Evolutionary conservation across 1,140 invertebrate species (phyloP).

Genomic region (Spodoptera frugiperda): DNA sequence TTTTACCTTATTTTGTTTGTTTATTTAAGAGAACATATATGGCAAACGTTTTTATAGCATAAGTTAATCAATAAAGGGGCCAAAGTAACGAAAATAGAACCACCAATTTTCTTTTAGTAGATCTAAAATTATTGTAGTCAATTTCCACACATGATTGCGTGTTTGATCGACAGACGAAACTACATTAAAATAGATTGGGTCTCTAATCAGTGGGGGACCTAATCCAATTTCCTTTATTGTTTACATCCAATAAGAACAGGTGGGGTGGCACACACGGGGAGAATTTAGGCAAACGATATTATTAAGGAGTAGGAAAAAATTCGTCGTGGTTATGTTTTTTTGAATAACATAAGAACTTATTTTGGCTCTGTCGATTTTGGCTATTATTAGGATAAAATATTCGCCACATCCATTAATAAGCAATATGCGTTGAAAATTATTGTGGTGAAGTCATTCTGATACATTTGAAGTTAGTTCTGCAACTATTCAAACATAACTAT

Average conservation of each 20-base stretch:
- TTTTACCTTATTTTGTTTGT: slow-evolving; percentile 18
- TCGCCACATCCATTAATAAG: too few species aligned
- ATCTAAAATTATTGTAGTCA: slow-evolving; percentile 6
- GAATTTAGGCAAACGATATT: slow-evolving; percentile 30
- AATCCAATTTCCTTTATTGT: slow-evolving; percentile 60
- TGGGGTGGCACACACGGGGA: slow-evolving; percentile 37
- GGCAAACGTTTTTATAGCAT: too few species aligned
- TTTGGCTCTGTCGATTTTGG: too few species aligned
- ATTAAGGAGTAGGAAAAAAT: slow-evolving; percentile 18
- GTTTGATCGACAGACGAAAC: slow-evolving; percentile 38
- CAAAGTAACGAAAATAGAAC: too few species aligned
- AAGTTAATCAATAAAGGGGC: too few species aligned
- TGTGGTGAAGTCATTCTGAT: too few species aligned
- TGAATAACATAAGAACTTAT: background rate
- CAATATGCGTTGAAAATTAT: too few species aligned
- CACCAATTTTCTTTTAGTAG: too few species aligned
- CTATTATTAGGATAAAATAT: too few species aligned
- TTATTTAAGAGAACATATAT: background rate
- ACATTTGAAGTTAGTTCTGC: too few species aligned
- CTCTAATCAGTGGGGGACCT: slow-evolving; percentile 49
- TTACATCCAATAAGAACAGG: slow-evolving; percentile 52
- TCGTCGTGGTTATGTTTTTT: background rate
- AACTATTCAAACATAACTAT: too few species aligned
- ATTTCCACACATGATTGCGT: slow-evolving; percentile 45
- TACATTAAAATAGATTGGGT: slow-evolving; percentile 58